Evolutionary conservation across 2,888 invertebrate genomes (phyloP).

Genomic region (Drosophila anomalata): DNA sequence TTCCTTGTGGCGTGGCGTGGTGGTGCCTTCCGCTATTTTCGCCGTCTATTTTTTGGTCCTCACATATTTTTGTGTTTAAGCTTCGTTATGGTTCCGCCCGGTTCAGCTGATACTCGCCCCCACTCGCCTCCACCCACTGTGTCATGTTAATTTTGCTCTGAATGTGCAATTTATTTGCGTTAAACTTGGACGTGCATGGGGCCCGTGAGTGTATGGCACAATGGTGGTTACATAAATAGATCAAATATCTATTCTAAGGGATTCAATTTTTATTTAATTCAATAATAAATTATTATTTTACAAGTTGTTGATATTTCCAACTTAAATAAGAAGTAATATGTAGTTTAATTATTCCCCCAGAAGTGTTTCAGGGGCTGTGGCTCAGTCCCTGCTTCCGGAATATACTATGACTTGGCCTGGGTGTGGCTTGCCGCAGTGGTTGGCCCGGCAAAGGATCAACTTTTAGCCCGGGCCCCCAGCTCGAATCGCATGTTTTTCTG

Average conservation of each 20-base stretch:
- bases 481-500: slow-evolving; percentile 48
- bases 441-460: slow-evolving; percentile 58
- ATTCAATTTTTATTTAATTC: too few relatives aligned
- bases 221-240: neutral
- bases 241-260: too few relatives aligned
- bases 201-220: slow-evolving; percentile 22
- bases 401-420: slow-evolving; percentile 13
- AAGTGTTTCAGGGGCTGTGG: neutral
- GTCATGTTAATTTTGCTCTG: slow-evolving; percentile 73
- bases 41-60: slow-evolving; percentile 36
- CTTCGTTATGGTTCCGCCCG: slow-evolving; percentile 60
- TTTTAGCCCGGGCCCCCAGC: slow-evolving; percentile 48
- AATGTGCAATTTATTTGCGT: slow-evolving; percentile 80
- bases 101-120: slow-evolving; percentile 2
- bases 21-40: slow-evolving; percentile 20
- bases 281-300: neutral
- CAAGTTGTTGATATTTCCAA: neutral
- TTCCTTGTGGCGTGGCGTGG: neutral
- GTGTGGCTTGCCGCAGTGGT: slow-evolving; percentile 8
- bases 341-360: neutral
- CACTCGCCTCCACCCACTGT: neutral
- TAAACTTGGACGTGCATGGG: slow-evolving; percentile 60
- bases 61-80: slow-evolving; percentile 59
- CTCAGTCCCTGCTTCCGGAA: slow-evolving; percentile 2
- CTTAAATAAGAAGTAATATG: neutral